A percentile compares a stretch with the other conserved stretches of the same genome.
Evolutionary conservation across 2,888 invertebrate species (phyloP).

Genomic region (Malachius bipustulatus): DNA sequence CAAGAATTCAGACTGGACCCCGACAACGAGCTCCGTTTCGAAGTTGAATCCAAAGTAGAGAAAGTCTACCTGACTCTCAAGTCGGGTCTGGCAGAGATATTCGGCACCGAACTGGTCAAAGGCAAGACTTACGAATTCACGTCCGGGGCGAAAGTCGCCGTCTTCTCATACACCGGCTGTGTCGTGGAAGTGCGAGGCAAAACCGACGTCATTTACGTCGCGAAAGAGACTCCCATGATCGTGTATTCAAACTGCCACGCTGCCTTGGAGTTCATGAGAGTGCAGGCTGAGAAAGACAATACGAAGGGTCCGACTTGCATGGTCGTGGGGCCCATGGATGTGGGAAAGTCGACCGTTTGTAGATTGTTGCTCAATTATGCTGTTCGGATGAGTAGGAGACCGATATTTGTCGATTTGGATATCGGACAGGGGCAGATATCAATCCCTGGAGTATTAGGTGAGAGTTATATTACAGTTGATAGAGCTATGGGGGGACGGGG

Average conservation of each 20-base stretch:
- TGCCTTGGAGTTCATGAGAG: slow-evolving; percentile 80
- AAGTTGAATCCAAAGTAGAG: slow-evolving; percentile 79
- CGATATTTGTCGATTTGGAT: slow-evolving; percentile 90
- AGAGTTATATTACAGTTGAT: slow-evolving; percentile 1
- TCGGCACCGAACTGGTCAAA: slow-evolving; percentile 90
- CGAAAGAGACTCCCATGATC: slow-evolving; percentile 94
- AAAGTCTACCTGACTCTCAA: slow-evolving; percentile 75
- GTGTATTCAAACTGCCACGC: slow-evolving; percentile 94
- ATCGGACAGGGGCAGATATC: slow-evolving; percentile 90
- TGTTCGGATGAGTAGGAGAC: slow-evolving; percentile 75
- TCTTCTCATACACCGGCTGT: slow-evolving; percentile 95
- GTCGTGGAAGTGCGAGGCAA: slow-evolving; percentile 73
- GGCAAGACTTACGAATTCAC: slow-evolving; percentile 84
- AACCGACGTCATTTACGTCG: slow-evolving; percentile 87
- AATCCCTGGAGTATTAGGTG: slow-evolving; percentile 36
- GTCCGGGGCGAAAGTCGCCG: slow-evolving; percentile 85
- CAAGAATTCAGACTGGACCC: slow-evolving; percentile 75
- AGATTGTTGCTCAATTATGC: slow-evolving; percentile 88
- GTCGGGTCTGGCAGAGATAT: slow-evolving; percentile 87
- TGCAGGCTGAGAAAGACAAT: slow-evolving; percentile 62
- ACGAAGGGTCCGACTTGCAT: slow-evolving; percentile 73
- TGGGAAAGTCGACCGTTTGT: slow-evolving; percentile 84
- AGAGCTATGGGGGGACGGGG: background rate
- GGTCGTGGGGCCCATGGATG: slow-evolving; percentile 90
- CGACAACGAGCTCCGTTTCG: slow-evolving; percentile 87